Evolutionary conservation across 2,113 vertebrate genomes (phyloP).

Genomic region (Phaethornis superciliosus): DNA sequence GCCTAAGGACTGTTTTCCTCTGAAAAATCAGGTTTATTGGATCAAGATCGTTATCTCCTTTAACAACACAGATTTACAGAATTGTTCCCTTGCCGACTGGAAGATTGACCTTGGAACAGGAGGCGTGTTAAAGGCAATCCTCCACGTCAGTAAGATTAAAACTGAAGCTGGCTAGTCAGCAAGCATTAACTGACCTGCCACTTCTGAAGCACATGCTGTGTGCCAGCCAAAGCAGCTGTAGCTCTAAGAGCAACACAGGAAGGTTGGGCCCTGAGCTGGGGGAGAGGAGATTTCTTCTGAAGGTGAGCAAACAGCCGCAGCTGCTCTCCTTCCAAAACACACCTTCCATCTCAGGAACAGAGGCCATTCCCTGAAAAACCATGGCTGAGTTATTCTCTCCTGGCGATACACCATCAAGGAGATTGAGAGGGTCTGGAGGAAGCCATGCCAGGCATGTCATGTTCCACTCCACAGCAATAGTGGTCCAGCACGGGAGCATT

Average conservation of each 20-base stretch:
- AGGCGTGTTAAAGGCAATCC: constrained; percentile 31
- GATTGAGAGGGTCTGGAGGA: not conserved
- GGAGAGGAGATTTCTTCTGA: not conserved
- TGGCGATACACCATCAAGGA: not conserved
- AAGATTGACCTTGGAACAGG: constrained; percentile 40
- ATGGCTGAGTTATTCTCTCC: not conserved
- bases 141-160: constrained; percentile 49
- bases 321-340: not conserved
- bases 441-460: accelerated
- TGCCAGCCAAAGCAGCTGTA: constrained; percentile 1
- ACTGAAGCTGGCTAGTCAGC: not conserved
- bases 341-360: not conserved
- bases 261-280: not conserved
- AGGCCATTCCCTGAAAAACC: not conserved
- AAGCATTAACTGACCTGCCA: constrained; percentile 18
- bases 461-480: not conserved
- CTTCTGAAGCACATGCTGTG: not conserved
- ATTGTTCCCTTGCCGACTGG: not conserved
- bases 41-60: constrained; percentile 29
- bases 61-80: constrained; percentile 28
- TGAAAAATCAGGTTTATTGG: constrained; percentile 27
- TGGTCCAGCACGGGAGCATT: not conserved
- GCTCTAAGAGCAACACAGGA: not conserved
- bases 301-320: not conserved
- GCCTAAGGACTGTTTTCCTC: constrained; percentile 15